Conservation (phyloP, 2,113 vertebrate species). For the Mustelus asterias region DNA sequence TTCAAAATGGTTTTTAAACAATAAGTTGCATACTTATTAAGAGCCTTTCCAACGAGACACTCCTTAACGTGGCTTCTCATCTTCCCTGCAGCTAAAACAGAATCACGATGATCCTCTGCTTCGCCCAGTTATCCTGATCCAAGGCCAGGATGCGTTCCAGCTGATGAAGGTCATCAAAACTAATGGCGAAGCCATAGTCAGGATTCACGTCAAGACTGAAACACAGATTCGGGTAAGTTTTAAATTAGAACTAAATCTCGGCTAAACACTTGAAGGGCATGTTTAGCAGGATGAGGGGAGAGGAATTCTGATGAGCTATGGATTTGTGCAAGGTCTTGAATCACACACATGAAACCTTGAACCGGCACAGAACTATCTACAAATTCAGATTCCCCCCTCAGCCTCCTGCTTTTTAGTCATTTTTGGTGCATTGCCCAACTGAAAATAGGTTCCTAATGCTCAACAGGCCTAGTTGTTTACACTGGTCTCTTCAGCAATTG, state of each 20-base stretch:
- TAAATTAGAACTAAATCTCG: neutral
- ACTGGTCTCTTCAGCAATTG: neutral
- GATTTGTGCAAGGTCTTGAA: neutral
- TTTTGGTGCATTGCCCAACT: neutral
- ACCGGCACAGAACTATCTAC: neutral
- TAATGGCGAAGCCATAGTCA: conserved; percentile 85
- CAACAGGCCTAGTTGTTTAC: too few relatives aligned
- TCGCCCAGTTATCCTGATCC: conserved; percentile 83
- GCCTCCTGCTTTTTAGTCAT: neutral
- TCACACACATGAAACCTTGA: neutral
- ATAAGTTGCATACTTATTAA: neutral
- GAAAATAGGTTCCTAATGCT: neutral
- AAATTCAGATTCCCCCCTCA: neutral
- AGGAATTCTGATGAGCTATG: neutral
- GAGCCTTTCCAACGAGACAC: too few relatives aligned
- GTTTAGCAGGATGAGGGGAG: neutral
- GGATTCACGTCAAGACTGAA: conserved; percentile 77
- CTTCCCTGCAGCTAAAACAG: conserved; percentile 15
- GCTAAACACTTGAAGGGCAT: neutral
- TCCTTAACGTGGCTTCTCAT: neutral
- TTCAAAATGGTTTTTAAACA: neutral
- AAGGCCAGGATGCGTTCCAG: conserved; percentile 68
- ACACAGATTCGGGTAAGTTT: conserved; percentile 68
- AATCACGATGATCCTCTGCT: conserved; percentile 49
- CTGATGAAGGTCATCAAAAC: conserved; percentile 93